These are phyloP conservation scores for Anarhynchus alexandrinus DNA, from an alignment of 2,113 vertebrate genomes.

Conservation along the genomic window DNA sequence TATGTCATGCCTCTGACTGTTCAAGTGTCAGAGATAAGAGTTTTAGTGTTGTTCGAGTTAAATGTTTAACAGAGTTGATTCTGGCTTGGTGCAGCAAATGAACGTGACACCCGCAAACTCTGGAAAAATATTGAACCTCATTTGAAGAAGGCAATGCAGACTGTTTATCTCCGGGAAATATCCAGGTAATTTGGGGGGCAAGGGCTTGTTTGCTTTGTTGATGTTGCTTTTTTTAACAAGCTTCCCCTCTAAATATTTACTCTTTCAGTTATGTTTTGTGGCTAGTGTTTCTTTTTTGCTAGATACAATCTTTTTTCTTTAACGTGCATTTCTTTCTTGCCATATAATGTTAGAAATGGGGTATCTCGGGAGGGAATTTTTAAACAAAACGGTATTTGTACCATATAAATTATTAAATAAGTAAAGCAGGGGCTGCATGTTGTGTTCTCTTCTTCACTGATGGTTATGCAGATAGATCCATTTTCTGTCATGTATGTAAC, in stretches of 20 bases:
- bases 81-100: slow-evolving; percentile 76
- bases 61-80: slow-evolving; percentile 6
- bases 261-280: not conserved
- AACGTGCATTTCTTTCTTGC: not conserved
- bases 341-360: not conserved
- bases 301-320: not conserved
- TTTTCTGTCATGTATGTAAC: not conserved
- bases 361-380: not conserved
- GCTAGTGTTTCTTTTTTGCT: not conserved
- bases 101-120: slow-evolving; percentile 90
- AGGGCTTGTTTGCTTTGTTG: not conserved
- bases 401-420: not conserved
- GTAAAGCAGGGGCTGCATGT: not conserved
- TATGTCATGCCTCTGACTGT: not conserved
- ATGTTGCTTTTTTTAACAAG: not conserved
- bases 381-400: not conserved
- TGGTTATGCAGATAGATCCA: not conserved
- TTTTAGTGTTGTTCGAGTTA: not conserved
- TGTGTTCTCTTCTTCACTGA: not conserved
- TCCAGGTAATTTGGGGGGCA: slow-evolving; percentile 79
- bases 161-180: slow-evolving; percentile 94
- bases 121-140: slow-evolving; percentile 97
- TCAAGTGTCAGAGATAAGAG: not conserved
- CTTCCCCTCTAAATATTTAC: not conserved
- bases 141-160: slow-evolving; percentile 96